Evolutionary conservation across 2,888 invertebrate genomes (phyloP).

Genomic region (Sabellastarte sp.): DNA sequence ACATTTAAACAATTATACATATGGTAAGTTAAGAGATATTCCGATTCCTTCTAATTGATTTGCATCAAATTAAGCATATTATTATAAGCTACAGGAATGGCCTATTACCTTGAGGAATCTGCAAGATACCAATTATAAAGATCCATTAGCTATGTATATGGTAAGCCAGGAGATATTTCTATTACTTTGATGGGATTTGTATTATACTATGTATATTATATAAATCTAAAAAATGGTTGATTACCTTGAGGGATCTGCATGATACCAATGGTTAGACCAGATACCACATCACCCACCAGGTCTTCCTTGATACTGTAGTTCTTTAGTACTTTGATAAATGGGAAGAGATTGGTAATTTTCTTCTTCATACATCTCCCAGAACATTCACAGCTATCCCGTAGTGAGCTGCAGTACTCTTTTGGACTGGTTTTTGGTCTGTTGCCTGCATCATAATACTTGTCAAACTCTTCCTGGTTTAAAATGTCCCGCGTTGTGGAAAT

Average conservation of each 20-base stretch:
- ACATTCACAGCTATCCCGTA: not conserved
- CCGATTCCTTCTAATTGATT: too few species aligned
- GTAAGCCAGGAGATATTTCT: too few species aligned
- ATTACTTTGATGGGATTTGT: too few species aligned
- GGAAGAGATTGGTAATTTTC: constrained; percentile 38
- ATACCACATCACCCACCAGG: constrained; percentile 2
- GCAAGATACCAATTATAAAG: too few species aligned
- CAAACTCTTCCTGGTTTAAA: not conserved
- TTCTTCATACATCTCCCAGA: constrained; percentile 28
- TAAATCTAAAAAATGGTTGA: not conserved
- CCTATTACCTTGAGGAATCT: too few species aligned
- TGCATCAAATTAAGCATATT: too few species aligned
- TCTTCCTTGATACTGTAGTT: constrained; percentile 34
- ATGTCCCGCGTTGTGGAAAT: not conserved
- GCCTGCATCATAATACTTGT: not conserved
- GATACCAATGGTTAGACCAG: constrained; percentile 11
- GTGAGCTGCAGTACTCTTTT: too few species aligned
- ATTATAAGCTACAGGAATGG: too few species aligned
- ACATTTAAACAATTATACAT: too few species aligned
- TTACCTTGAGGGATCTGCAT: constrained; percentile 16
- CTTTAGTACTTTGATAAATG: constrained; percentile 44
- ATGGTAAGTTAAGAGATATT: too few species aligned
- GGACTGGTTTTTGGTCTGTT: not conserved
- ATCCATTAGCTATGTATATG: too few species aligned
- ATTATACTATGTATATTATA: too few species aligned